phyloP scores from a whole-genome alignment of 1,140 invertebrate species.

The Aporrectodea caliginosa region DNA sequence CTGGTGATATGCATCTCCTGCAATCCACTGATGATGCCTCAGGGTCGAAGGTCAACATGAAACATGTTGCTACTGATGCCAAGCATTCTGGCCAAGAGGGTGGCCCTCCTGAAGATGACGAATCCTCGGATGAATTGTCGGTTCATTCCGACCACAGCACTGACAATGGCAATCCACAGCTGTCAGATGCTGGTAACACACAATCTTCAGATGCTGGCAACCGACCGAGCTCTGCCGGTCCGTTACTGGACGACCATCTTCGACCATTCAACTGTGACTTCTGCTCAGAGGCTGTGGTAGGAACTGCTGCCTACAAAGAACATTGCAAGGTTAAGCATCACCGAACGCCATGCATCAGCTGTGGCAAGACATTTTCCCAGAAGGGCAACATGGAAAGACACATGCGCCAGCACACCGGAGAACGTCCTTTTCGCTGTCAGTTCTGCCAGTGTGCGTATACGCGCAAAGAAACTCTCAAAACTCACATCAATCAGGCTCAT shows the following conservation, averaged over 20 bases:
- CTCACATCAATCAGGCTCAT: constrained; percentile 63
- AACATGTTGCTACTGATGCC: too few species aligned
- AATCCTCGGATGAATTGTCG: background rate
- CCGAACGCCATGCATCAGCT: constrained; percentile 20
- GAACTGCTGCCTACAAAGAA: background rate
- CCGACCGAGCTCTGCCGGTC: background rate
- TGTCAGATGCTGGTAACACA: background rate
- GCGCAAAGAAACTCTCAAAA: constrained; percentile 96
- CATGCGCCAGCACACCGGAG: constrained; percentile 40
- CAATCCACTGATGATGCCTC: too few species aligned
- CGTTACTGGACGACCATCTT: background rate
- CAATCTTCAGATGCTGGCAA: background rate
- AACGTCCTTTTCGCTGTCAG: constrained; percentile 37
- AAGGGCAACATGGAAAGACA: constrained; percentile 74
- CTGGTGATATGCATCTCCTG: too few species aligned
- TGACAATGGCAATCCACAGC: background rate
- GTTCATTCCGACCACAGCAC: background rate
- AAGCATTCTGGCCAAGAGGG: too few species aligned
- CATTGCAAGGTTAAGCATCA: constrained; percentile 11
- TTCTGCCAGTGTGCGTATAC: constrained; percentile 89
- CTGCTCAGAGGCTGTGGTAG: background rate
- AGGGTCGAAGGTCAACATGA: too few species aligned
- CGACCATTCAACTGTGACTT: constrained; percentile 6
- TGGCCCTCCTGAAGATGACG: background rate
- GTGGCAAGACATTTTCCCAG: constrained; percentile 82